A percentile compares a stretch with the other conserved stretches of the same genome.
phyloP scores from a whole-genome alignment of 2,888 invertebrate genomes.

The Penaeus monodon region DNA sequence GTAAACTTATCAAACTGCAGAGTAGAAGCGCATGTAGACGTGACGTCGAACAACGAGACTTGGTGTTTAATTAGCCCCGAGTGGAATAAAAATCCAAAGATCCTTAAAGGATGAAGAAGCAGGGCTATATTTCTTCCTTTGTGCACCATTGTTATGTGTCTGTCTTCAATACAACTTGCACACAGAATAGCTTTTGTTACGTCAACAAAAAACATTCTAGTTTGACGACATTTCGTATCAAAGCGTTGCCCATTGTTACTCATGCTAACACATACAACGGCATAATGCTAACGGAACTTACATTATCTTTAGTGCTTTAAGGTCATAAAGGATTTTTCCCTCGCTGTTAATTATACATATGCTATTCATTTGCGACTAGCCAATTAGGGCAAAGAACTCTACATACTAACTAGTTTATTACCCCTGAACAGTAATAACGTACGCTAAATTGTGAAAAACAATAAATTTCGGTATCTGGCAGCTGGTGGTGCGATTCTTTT shows the following conservation, averaged over 20 bases:
- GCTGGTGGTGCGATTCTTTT: constrained; percentile 46
- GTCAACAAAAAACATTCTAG: constrained; percentile 32
- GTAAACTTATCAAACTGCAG: too few species aligned
- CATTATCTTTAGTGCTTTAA: too few species aligned
- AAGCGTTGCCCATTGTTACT: constrained; percentile 32
- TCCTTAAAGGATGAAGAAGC: constrained; percentile 35
- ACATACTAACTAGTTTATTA: background rate
- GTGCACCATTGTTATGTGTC: constrained; percentile 36
- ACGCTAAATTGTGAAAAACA: constrained; percentile 43
- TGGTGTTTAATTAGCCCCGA: constrained; percentile 31
- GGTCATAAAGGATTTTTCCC: too few species aligned
- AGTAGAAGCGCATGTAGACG: too few species aligned
- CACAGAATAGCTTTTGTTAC: constrained; percentile 41
- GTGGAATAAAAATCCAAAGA: background rate
- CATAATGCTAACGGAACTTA: background rate
- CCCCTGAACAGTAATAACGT: background rate
- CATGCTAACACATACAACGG: constrained; percentile 5
- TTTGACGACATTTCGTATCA: constrained; percentile 44
- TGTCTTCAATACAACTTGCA: constrained; percentile 52
- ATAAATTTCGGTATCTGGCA: constrained; percentile 50
- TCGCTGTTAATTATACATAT: too few species aligned
- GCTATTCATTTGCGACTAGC: too few species aligned
- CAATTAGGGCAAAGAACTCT: too few species aligned
- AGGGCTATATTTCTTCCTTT: constrained; percentile 45
- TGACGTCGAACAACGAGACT: constrained; percentile 23